Base-by-base conservation (phyloP, 1,140 invertebrate species). In the Brachionus koreanus region DNA sequence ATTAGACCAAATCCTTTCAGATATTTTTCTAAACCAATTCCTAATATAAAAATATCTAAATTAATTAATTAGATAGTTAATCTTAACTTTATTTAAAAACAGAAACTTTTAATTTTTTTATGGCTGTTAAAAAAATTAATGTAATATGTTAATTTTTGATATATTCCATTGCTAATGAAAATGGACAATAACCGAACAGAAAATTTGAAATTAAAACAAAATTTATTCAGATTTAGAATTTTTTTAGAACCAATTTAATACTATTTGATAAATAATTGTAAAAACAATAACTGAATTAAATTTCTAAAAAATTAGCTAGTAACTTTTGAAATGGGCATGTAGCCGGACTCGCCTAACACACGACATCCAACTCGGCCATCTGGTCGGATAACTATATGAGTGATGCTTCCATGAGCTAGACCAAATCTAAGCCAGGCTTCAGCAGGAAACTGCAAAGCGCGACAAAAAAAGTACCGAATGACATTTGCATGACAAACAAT, bases 401-500 rank as follows among this genome's bases (percentile, higher is more conserved):
- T 98, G 67, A 99, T 94, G 84, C 95, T 97, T 9, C 91, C 94
- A 88, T 99, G 94, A 86, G 94, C 93, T 9, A 99, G 89, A 33
- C 92, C 92, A 83, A 99, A 92, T 23, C 97, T 90, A 5, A 98
- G 89, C 97, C 97, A 99, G 12, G 93, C 97, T 89, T 98, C 95
- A 0, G 95, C 92, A 12, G 96, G 96, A 85, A 98, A 94, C 88
- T 99, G 97, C n/a, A 99, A 89, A 0, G 95, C 95, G 88, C 96
- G 92, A 90, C 96, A 98, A 16, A 97, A 92, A 89, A 98, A 97
- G 89, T 97, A 99, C 82, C 97, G 90, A 85, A 99, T 99, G 10
- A 99, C 96, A 89, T 99, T 99, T 12, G 94, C 96, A 89, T 99
- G 97, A 84, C 96, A 98, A 5, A 99, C 95, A 61, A 98, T 90